phyloP scores from a whole-genome alignment of 2,888 invertebrate species.

The Leucoma salicis region DNA sequence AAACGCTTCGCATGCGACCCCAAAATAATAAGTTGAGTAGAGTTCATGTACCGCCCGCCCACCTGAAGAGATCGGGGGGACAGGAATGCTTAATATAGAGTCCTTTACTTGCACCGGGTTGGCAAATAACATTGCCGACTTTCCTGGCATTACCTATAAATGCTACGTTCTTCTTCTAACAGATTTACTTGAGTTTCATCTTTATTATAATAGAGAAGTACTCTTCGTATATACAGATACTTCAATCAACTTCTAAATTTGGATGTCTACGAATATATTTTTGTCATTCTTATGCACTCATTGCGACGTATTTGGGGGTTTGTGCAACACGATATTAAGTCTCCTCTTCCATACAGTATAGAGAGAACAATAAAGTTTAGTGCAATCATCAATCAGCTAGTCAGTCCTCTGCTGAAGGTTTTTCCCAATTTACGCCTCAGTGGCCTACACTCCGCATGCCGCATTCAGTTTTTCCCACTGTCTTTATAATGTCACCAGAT shows the following conservation, averaged over 20 bases:
- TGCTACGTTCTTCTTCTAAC: constrained; percentile 39
- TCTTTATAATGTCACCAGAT: too few species aligned
- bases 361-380: too few species aligned
- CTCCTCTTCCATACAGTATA: too few species aligned
- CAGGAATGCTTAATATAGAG: constrained; percentile 80
- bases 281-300: too few species aligned
- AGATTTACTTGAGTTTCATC: constrained; percentile 34
- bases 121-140: constrained; percentile 73
- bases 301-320: too few species aligned
- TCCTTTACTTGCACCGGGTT: constrained; percentile 75
- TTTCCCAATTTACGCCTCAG: too few species aligned
- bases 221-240: constrained; percentile 21
- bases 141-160: constrained; percentile 51
- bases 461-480: too few species aligned
- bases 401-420: too few species aligned
- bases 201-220: constrained; percentile 32
- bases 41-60: constrained; percentile 67
- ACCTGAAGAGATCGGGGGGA: constrained; percentile 75
- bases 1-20: constrained; percentile 66
- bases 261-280: too few species aligned
- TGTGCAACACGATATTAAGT: too few species aligned
- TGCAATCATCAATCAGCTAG: too few species aligned
- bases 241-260: constrained; percentile 20
- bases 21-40: constrained; percentile 77
- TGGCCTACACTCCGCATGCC: too few species aligned